Percentiles rank a stretch among this genome's conserved stretches.
phyloP scores from a whole-genome alignment of 1,140 invertebrate species.

The Psilanteris sp. region DNA sequence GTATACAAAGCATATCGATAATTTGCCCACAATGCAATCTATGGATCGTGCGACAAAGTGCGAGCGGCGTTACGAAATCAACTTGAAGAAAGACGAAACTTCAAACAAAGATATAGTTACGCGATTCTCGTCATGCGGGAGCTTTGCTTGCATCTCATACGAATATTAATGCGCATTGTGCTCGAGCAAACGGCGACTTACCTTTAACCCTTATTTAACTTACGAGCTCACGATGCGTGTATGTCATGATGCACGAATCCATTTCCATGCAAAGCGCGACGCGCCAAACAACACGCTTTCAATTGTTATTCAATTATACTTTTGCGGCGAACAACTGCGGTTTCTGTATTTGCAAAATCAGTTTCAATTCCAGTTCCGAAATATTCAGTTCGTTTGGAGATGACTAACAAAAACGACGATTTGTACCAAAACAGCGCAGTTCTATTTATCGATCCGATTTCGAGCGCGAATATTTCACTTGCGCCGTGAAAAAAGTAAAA shows the following conservation, averaged over 20 bases:
- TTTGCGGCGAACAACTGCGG: too few relatives aligned
- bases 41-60: conserved; percentile 41
- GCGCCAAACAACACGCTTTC: conserved; percentile 1
- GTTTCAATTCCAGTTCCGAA: too few relatives aligned
- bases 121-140: conserved; percentile 57
- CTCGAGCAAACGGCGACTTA: conserved; percentile 48
- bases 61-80: conserved; percentile 59
- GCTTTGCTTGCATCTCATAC: conserved; percentile 41
- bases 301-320: conserved; percentile 26
- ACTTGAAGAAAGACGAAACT: conserved; percentile 45
- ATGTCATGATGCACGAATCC: conserved; percentile 41
- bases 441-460: too few relatives aligned
- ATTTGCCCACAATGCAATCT: conserved; percentile 63
- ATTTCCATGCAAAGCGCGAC: conserved; percentile 9
- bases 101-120: conserved; percentile 47
- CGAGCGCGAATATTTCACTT: too few relatives aligned
- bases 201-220: conserved; percentile 62
- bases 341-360: too few relatives aligned
- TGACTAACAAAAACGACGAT: too few relatives aligned
- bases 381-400: too few relatives aligned
- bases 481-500: too few relatives aligned
- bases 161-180: conserved; percentile 62
- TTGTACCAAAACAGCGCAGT: too few relatives aligned
- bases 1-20: conserved; percentile 46
- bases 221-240: conserved; percentile 33